A percentile compares a stretch with the other conserved stretches of the same genome.
These are phyloP conservation scores for Cavia aperea DNA, from an alignment of 2,113 vertebrate genomes.

Conservation along the genomic window DNA sequence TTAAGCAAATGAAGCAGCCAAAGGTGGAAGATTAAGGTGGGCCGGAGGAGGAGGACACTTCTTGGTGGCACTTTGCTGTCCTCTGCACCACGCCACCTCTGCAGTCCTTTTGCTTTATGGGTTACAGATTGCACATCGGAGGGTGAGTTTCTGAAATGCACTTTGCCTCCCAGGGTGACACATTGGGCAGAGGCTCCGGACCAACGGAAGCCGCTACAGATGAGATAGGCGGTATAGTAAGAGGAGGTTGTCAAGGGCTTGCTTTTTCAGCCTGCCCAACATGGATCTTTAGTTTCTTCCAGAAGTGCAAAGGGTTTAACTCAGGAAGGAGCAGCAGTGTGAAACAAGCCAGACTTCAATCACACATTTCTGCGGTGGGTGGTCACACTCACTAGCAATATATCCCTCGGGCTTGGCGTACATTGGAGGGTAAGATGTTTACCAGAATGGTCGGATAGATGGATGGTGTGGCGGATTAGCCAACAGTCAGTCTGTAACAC, in stretches of 20 bases:
- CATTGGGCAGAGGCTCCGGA: background rate
- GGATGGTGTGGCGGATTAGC: background rate
- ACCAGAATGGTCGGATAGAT: background rate
- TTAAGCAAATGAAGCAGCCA: background rate
- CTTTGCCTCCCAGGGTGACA: background rate
- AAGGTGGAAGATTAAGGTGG: background rate
- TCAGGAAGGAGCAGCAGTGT: background rate
- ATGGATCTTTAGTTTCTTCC: background rate
- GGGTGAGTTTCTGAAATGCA: background rate
- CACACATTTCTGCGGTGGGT: background rate
- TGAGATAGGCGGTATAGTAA: background rate
- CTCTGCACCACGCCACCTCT: background rate
- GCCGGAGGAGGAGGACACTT: background rate
- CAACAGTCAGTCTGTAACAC: background rate
- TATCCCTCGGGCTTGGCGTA: background rate
- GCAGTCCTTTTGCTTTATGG: background rate
- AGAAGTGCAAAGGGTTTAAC: background rate
- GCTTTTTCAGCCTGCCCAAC: background rate
- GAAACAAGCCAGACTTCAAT: background rate
- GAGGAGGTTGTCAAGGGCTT: background rate
- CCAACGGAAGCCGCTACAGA: background rate
- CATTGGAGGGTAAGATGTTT: background rate
- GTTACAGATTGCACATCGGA: background rate
- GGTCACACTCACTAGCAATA: background rate
- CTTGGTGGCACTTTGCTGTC: fast-evolving